Evolutionary conservation across 2,888 invertebrate genomes (phyloP).

Genomic region (Hyposoter dolosus): DNA sequence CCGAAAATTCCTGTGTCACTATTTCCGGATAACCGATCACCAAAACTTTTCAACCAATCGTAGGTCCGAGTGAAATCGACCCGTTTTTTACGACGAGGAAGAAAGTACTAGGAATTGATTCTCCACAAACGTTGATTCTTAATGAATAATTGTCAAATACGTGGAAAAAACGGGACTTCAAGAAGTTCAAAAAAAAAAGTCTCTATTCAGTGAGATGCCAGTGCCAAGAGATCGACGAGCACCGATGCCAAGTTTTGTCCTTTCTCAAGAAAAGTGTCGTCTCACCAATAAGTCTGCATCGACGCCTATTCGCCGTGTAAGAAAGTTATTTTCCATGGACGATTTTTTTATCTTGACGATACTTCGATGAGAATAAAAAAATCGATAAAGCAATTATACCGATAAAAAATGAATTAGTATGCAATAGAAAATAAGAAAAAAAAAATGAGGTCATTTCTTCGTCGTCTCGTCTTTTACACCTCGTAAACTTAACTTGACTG

Average conservation of each 20-base stretch:
- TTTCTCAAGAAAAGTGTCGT: constrained; percentile 22
- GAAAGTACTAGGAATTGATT: neutral
- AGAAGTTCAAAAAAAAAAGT: neutral
- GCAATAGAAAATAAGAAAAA: constrained; percentile 1
- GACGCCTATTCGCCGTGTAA: constrained; percentile 19
- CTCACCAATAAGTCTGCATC: neutral
- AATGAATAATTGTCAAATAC: neutral
- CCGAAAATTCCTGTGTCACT: neutral
- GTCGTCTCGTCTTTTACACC: constrained; percentile 30
- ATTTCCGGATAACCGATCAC: neutral
- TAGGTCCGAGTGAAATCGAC: neutral
- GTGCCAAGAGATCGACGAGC: constrained; percentile 18
- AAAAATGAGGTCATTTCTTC: constrained; percentile 27
- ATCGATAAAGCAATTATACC: constrained; percentile 51
- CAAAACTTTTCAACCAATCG: neutral
- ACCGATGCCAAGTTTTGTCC: constrained; percentile 9
- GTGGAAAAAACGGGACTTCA: neutral
- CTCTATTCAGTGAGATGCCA: neutral
- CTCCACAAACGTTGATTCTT: neutral
- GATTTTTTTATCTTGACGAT: neutral
- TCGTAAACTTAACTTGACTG: constrained; percentile 42
- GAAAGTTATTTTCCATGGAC: constrained; percentile 44
- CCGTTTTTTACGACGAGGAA: neutral
- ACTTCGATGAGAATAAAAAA: constrained; percentile 11
- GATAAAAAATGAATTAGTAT: constrained; percentile 53